Evolutionary conservation across 2,113 vertebrate species (phyloP).

Genomic region (Alces alces): DNA sequence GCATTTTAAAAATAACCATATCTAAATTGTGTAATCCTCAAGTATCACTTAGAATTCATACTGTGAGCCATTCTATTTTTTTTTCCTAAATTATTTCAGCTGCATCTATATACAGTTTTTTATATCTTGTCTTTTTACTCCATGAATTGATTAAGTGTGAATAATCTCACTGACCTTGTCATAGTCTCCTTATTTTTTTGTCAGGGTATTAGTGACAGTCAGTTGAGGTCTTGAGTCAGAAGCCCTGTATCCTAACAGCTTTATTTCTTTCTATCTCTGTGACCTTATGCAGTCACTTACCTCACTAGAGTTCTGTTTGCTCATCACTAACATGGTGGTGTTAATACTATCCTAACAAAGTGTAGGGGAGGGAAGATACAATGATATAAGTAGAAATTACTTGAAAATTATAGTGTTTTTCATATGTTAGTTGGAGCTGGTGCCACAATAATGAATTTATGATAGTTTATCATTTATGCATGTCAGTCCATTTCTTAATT

Average conservation of each 20-base stretch:
- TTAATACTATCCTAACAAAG: background rate
- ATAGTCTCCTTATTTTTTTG: background rate
- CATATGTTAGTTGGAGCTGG: background rate
- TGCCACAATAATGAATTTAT: background rate
- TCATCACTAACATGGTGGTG: background rate
- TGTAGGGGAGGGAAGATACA: background rate
- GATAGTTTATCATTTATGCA: background rate
- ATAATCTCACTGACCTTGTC: background rate
- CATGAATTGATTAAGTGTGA: background rate
- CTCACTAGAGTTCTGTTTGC: background rate
- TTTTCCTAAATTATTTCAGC: background rate
- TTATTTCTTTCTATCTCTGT: background rate
- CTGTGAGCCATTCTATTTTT: background rate
- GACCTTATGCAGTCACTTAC: background rate
- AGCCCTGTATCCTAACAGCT: background rate
- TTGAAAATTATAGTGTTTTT: background rate
- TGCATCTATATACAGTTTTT: background rate
- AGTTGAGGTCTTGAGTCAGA: background rate
- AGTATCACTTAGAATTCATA: background rate
- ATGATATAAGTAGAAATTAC: background rate
- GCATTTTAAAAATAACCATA: background rate
- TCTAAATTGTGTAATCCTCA: background rate
- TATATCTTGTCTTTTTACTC: background rate
- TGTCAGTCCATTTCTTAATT: background rate
- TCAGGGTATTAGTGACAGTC: background rate